Evolutionary conservation across 2,797 vertebrate genomes (phyloP).

Genomic region (Propithecus deckenii): DNA sequence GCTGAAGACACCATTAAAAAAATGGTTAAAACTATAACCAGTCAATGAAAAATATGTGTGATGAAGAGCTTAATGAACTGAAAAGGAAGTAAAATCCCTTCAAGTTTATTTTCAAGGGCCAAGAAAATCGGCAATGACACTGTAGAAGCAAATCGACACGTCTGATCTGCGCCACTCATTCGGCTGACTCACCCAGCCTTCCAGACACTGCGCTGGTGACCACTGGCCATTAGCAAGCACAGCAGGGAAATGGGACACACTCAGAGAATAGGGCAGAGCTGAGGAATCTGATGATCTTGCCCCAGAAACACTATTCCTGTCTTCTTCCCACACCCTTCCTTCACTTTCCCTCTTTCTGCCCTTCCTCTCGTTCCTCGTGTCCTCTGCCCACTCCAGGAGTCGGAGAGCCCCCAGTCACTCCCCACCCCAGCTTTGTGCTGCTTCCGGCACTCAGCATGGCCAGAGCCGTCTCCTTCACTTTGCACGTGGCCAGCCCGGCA

Average conservation of each 20-base stretch:
- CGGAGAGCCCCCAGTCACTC: fast-evolving
- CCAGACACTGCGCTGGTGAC: neutral
- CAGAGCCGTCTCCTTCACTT: fast-evolving
- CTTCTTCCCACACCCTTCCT: fast-evolving
- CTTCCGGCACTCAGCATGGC: neutral
- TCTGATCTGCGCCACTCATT: fast-evolving
- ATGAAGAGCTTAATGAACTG: neutral
- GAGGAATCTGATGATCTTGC: fast-evolving
- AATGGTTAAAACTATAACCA: neutral
- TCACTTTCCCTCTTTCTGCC: neutral
- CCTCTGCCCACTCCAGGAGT: neutral
- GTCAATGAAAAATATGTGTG: neutral
- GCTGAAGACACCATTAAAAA: neutral
- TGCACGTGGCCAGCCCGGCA: neutral
- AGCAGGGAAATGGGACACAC: neutral
- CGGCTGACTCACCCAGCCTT: too few relatives aligned
- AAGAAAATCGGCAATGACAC: fast-evolving
- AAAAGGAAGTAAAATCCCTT: neutral
- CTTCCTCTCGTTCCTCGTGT: neutral
- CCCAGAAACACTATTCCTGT: fast-evolving
- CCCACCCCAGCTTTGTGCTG: neutral
- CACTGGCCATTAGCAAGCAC: neutral
- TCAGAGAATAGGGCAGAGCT: neutral
- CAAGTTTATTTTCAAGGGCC: neutral
- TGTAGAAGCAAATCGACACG: fast-evolving